Percentiles rank a stretch among this genome's conserved stretches.
These are phyloP conservation scores for Parotocinclus haroldoi DNA, from an alignment of 2,797 vertebrate species.

Conservation along the genomic window DNA sequence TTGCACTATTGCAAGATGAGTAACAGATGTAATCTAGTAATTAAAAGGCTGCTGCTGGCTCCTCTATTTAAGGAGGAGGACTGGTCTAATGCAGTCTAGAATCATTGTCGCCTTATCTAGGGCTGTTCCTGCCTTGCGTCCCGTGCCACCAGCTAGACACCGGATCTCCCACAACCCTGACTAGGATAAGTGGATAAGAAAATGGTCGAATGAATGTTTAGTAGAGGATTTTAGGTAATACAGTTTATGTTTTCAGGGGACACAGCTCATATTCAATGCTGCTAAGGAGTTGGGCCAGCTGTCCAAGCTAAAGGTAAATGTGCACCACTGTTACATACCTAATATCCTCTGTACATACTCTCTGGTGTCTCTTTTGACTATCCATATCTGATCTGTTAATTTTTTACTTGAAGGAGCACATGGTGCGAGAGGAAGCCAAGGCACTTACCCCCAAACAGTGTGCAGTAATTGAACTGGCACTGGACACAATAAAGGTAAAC, in stretches of 20 bases:
- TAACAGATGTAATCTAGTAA: constrained; percentile 2
- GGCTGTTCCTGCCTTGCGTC: no score
- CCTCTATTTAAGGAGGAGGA: constrained; percentile 10
- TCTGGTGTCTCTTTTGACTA: no score
- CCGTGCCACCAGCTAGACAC: no score
- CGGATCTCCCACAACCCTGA: no score
- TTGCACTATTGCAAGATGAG: not conserved
- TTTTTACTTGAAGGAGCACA: constrained; percentile 82
- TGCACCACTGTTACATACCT: no score
- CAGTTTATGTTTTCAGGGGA: constrained; percentile 73
- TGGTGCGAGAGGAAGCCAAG: constrained; percentile 95
- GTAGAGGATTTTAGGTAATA: not conserved
- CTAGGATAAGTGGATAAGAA: not conserved
- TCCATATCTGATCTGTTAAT: not conserved
- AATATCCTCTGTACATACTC: no score
- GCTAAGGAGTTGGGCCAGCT: constrained; percentile 96
- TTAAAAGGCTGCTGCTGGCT: not conserved
- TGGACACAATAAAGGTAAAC: constrained; percentile 94
- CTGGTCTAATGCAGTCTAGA: constrained; percentile 8
- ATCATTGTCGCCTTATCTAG: no score
- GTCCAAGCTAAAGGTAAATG: constrained; percentile 89
- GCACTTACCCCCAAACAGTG: constrained; percentile 93
- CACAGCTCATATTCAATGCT: constrained; percentile 96
- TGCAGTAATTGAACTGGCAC: constrained; percentile 88
- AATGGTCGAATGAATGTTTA: no score